Percentiles rank a stretch among this genome's conserved stretches.
Evolutionary conservation across 2,113 vertebrate genomes (phyloP).

Genomic region (Amphiprion ocellaris): DNA sequence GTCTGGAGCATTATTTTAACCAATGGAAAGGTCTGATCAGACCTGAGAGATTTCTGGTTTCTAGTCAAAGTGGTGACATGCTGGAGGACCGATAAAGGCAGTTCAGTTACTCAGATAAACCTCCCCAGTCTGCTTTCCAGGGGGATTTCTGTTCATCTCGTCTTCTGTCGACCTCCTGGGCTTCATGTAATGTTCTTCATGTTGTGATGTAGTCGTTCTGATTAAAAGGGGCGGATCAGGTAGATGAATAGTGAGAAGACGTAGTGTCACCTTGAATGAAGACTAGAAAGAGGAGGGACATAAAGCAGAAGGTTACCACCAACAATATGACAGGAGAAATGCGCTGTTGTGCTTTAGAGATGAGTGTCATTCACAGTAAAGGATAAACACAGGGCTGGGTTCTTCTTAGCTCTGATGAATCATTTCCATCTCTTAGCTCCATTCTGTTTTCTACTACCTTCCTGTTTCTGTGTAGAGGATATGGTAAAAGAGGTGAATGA

Average conservation of each 20-base stretch:
- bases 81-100: background rate
- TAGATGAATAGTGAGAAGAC: constrained; percentile 5
- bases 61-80: too few species aligned
- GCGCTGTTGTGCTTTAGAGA: background rate
- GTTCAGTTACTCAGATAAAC: background rate
- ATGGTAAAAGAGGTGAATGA: constrained; percentile 25
- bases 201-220: constrained; percentile 11
- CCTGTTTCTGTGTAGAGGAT: constrained; percentile 22
- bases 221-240: constrained; percentile 22
- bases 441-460: constrained; percentile 1
- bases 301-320: background rate
- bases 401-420: constrained; percentile 1
- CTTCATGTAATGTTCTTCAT: background rate
- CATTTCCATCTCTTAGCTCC: constrained; percentile 8
- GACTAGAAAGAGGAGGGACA: background rate
- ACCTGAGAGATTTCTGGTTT: too few species aligned
- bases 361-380: constrained; percentile 1
- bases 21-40: too few species aligned
- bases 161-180: background rate
- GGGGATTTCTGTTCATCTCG: background rate
- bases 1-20: too few species aligned
- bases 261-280: constrained; percentile 32
- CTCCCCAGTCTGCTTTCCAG: constrained; percentile 6
- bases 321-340: background rate
- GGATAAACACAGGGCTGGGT: background rate